A percentile compares a stretch with the other conserved stretches of the same genome.
These are phyloP conservation scores for Lissocephala sabroskyi DNA, from an alignment of 2,888 invertebrate genomes.

Conservation along the genomic window DNA sequence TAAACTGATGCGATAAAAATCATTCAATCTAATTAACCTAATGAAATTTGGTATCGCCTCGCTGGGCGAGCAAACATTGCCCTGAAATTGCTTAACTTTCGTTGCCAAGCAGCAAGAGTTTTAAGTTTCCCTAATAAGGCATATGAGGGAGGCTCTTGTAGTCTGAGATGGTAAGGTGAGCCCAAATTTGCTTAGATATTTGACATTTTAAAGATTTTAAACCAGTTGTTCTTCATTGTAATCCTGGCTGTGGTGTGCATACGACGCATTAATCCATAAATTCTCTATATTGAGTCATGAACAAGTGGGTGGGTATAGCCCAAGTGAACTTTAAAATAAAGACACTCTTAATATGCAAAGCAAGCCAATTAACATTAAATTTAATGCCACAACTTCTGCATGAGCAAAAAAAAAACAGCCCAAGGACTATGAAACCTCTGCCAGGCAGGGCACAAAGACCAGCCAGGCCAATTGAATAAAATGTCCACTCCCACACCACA, in stretches of 20 bases:
- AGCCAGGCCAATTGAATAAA: constrained; percentile 36
- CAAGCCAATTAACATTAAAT: constrained; percentile 41
- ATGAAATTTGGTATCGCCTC: constrained; percentile 32
- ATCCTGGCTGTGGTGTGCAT: no score
- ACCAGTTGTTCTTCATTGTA: no score
- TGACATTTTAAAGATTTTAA: no score
- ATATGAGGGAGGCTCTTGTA: no score
- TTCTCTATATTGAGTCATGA: no score
- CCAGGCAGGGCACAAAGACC: neutral
- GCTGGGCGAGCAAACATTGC: constrained; percentile 9
- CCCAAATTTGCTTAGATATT: no score
- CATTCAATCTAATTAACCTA: constrained; percentile 46
- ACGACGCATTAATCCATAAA: no score
- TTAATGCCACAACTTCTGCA: constrained; percentile 36
- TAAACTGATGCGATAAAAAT: constrained; percentile 36
- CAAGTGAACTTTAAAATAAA: constrained; percentile 17
- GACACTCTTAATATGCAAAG: constrained; percentile 39
- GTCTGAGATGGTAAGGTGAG: no score
- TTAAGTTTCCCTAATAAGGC: no score
- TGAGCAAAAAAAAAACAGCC: neutral
- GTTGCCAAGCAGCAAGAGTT: no score
- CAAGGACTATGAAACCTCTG: neutral
- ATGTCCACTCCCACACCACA: constrained; percentile 16
- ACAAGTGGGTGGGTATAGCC: neutral
- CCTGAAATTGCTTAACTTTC: no score